Percentiles rank a stretch among this genome's conserved stretches.
Conservation (phyloP, 2,113 vertebrate species). For the Marmota flaviventris region DNA sequence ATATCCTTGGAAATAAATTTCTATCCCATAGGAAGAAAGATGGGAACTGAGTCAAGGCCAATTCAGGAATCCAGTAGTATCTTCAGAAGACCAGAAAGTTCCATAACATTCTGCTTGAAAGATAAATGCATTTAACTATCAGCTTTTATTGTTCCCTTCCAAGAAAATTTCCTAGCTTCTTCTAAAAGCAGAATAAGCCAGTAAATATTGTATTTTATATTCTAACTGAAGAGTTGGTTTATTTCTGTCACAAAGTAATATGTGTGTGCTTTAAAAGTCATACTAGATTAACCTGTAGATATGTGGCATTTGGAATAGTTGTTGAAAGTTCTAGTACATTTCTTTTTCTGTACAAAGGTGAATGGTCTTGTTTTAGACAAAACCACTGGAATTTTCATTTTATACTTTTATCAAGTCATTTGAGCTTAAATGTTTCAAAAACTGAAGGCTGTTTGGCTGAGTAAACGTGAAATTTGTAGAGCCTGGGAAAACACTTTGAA, state of each 20-base stretch:
- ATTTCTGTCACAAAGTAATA: conserved; percentile 39
- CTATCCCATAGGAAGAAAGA: neutral
- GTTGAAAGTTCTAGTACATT: conserved; percentile 12
- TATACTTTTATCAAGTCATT: conserved; percentile 23
- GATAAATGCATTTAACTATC: conserved; percentile 48
- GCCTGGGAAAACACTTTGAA: neutral
- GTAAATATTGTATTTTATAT: conserved; percentile 13
- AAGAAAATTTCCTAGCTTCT: conserved; percentile 54
- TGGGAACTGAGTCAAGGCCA: neutral
- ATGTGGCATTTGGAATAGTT: neutral
- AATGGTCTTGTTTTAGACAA: conserved; percentile 10
- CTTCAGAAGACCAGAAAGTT: conserved; percentile 19
- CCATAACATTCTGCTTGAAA: neutral
- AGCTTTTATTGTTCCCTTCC: neutral
- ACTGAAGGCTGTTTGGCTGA: neutral
- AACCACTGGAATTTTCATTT: conserved; percentile 34
- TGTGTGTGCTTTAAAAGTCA: conserved; percentile 26
- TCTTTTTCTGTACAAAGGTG: conserved; percentile 17
- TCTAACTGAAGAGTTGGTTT: neutral
- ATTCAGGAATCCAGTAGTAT: neutral
- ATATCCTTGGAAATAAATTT: neutral
- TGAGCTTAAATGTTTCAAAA: conserved; percentile 51
- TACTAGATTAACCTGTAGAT: neutral
- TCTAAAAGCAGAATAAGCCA: conserved; percentile 39
- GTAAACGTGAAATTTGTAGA: neutral